phyloP scores from a whole-genome alignment of 2,888 invertebrate species.

The Lasius platythorax region DNA sequence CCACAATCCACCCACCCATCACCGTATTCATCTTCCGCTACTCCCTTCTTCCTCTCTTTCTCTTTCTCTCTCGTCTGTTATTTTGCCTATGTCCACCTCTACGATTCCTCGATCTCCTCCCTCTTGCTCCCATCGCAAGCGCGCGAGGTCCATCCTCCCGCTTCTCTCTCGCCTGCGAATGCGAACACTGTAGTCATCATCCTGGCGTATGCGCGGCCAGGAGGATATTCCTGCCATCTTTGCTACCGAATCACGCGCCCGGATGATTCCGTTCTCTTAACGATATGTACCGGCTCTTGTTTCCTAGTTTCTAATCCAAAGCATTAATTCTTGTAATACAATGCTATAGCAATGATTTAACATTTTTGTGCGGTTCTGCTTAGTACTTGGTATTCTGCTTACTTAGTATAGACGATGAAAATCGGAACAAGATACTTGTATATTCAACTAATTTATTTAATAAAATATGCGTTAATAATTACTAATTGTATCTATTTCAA shows the following conservation, averaged over 20 bases:
- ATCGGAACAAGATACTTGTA: background rate
- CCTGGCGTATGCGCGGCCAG: conserved; percentile 39
- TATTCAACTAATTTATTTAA: too few relatives aligned
- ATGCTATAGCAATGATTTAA: background rate
- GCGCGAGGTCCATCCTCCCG: conserved; percentile 65
- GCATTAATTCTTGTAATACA: background rate
- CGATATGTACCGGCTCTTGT: background rate
- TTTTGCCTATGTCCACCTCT: conserved; percentile 70
- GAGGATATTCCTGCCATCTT: conserved; percentile 35
- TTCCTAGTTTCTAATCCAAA: background rate
- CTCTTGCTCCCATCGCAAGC: conserved; percentile 43
- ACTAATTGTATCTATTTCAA: too few relatives aligned
- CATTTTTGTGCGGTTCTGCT: background rate
- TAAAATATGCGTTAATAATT: too few relatives aligned
- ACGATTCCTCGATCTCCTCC: conserved; percentile 66
- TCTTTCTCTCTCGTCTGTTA: conserved; percentile 56
- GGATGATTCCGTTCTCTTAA: conserved; percentile 28
- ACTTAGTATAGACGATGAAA: background rate
- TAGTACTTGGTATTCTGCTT: background rate
- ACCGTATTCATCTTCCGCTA: conserved; percentile 68
- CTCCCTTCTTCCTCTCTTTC: conserved; percentile 41
- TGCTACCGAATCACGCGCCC: conserved; percentile 40
- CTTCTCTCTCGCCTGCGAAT: conserved; percentile 48
- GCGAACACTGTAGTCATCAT: conserved; percentile 61
- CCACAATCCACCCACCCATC: conserved; percentile 62